Percentiles rank a stretch among this genome's conserved stretches.
These are phyloP conservation scores for Cossypha polioptera DNA, from an alignment of 2,797 vertebrate genomes.

Conservation along the genomic window DNA sequence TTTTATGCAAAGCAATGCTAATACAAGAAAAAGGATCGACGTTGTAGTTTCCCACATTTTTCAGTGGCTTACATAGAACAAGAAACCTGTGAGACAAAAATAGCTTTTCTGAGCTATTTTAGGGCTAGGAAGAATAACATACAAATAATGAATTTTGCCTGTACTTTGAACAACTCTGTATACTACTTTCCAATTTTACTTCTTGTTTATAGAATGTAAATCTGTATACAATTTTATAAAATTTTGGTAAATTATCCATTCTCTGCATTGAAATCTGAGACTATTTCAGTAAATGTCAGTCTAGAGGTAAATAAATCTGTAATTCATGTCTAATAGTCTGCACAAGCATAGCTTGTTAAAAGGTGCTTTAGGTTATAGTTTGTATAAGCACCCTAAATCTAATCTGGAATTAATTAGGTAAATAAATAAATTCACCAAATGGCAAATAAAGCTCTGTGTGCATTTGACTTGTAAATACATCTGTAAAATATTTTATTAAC, in stretches of 20 bases:
- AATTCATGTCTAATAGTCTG: neutral
- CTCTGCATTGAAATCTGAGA: neutral
- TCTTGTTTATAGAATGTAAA: neutral
- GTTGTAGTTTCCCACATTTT: neutral
- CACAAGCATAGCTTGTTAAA: neutral
- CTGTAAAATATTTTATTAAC: conserved; percentile 78
- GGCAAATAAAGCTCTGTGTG: neutral
- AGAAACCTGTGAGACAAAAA: neutral
- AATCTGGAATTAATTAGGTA: conserved; percentile 9
- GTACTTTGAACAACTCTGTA: neutral
- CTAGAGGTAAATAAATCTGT: neutral
- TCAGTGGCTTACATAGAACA: neutral
- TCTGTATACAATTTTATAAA: neutral
- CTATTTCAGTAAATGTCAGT: neutral
- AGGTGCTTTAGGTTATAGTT: neutral
- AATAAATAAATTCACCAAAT: conserved; percentile 14
- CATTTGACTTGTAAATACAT: conserved; percentile 48
- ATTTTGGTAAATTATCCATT: neutral
- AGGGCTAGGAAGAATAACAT: neutral
- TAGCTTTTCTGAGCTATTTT: neutral
- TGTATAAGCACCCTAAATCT: neutral
- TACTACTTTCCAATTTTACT: neutral
- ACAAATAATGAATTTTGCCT: neutral
- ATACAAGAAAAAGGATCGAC: neutral
- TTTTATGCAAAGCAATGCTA: neutral